These are phyloP conservation scores for Drosophila hydei DNA, from an alignment of 1,140 invertebrate species.

Conservation along the genomic window DNA sequence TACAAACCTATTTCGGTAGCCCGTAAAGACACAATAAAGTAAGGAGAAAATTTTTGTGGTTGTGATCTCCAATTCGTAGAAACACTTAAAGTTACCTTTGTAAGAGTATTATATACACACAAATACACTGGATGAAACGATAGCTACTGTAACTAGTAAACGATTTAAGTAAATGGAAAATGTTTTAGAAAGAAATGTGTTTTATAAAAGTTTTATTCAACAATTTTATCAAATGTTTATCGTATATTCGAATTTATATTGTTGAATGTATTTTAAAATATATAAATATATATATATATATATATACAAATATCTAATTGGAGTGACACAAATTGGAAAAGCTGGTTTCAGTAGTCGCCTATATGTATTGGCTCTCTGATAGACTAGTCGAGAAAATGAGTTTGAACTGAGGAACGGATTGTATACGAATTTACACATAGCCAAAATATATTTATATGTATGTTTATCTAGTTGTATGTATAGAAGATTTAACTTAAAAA, in stretches of 20 bases:
- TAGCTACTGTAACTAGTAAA: background rate
- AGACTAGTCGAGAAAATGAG: conserved; percentile 41
- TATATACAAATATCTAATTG: conserved; percentile 12
- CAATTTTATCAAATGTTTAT: conserved; percentile 54
- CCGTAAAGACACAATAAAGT: conserved; percentile 15
- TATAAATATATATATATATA: conserved; percentile 11
- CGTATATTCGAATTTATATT: conserved; percentile 44
- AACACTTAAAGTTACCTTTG: conserved; percentile 7
- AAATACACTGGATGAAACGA: conserved; percentile 1
- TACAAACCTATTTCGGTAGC: conserved; percentile 12
- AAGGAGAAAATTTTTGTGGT: conserved; percentile 32
- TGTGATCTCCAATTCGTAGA: conserved; percentile 41
- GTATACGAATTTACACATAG: conserved; percentile 67
- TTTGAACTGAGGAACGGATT: conserved; percentile 51
- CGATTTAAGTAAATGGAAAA: background rate
- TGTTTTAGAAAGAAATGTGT: conserved; percentile 28
- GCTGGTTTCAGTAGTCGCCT: conserved; percentile 41
- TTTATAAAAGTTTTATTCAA: conserved; percentile 27
- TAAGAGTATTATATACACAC: background rate
- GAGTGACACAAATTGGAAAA: background rate
- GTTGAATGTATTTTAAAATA: conserved; percentile 47
- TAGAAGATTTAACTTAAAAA: background rate
- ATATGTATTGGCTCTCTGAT: conserved; percentile 19
- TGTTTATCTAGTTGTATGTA: conserved; percentile 38
- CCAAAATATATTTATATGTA: conserved; percentile 45